phyloP scores from a whole-genome alignment of 2,797 vertebrate species.

The Sebastes iracundus region DNA sequence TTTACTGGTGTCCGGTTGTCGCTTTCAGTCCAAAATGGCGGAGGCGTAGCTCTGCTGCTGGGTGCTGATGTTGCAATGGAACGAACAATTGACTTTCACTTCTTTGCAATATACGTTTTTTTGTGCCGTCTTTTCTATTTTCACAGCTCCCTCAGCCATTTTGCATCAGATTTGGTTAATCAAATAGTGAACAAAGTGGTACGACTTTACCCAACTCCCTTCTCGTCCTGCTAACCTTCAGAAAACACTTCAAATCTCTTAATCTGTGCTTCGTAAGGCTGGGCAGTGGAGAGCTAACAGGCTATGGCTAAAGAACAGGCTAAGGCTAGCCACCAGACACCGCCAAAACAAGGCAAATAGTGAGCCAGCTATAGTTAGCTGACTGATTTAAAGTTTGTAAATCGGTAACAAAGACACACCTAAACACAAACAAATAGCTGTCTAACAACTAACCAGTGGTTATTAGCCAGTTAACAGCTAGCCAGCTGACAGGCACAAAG shows the following conservation, averaged over 20 bases:
- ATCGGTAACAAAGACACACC: slow-evolving; percentile 34
- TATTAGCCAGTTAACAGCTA: slow-evolving; percentile 36
- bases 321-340: slow-evolving; percentile 57
- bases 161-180: background rate
- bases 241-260: background rate
- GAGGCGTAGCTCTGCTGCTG: too few relatives aligned
- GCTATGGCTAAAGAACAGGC: slow-evolving; percentile 66
- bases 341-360: slow-evolving; percentile 59
- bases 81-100: too few relatives aligned
- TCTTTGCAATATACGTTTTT: too few relatives aligned
- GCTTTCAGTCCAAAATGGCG: too few relatives aligned
- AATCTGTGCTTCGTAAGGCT: slow-evolving; percentile 61
- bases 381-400: slow-evolving; percentile 25
- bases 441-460: slow-evolving; percentile 12
- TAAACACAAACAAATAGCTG: slow-evolving; percentile 21
- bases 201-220: background rate
- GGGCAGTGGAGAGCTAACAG: slow-evolving; percentile 68
- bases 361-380: slow-evolving; percentile 39
- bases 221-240: background rate
- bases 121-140: background rate
- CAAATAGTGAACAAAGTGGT: slow-evolving; percentile 13
- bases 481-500: slow-evolving; percentile 63
- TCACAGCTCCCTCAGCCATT: slow-evolving; percentile 16
- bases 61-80: too few relatives aligned
- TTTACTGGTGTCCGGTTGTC: too few relatives aligned